phyloP scores from a whole-genome alignment of 2,113 vertebrate genomes.

The Gyps fulvus region DNA sequence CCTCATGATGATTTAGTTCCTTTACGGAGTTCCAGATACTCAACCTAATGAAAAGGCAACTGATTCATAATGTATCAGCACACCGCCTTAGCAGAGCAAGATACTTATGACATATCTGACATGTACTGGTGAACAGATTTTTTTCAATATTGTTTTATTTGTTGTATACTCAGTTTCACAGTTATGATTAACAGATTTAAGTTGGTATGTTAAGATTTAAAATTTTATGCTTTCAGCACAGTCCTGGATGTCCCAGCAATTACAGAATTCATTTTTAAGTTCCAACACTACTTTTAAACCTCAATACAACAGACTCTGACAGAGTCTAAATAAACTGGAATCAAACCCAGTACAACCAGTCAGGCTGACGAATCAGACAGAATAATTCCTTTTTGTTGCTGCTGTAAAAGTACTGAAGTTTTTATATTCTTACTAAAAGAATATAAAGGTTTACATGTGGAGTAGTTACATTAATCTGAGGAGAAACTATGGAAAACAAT shows the following conservation, averaged over 20 bases:
- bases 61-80: not conserved
- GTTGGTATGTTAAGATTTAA: rapidly evolving
- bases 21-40: not conserved
- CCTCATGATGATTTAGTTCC: rapidly evolving
- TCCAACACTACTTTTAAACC: not conserved
- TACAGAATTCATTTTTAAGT: not conserved
- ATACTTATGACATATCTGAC: not conserved
- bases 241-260: not conserved
- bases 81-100: not conserved
- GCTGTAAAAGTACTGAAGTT: not conserved
- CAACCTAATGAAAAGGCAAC: not conserved
- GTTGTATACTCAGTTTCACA: not conserved
- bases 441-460: not conserved
- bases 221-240: not conserved
- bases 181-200: not conserved
- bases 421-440: not conserved
- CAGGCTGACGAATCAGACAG: not conserved
- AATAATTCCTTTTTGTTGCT: not conserved
- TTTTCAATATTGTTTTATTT: not conserved
- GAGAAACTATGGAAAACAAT: not conserved
- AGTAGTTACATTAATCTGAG: not conserved
- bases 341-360: not conserved
- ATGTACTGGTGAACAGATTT: not conserved
- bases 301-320: not conserved
- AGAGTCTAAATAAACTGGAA: not conserved